phyloP scores from a whole-genome alignment of 2,888 invertebrate species.

The Amiota mariae region DNA sequence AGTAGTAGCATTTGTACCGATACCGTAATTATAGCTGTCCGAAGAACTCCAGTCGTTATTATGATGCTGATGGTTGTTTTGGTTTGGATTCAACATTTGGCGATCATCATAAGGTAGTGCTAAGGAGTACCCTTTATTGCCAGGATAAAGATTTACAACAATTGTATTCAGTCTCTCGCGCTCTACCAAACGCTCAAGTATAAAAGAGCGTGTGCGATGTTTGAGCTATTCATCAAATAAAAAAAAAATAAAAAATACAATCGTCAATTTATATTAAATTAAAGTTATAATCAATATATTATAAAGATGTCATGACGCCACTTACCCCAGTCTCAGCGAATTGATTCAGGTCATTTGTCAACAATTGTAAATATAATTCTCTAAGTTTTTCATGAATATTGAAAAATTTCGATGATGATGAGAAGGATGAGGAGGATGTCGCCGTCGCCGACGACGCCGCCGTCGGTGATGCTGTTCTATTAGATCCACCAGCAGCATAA shows the following conservation, averaged over 20 bases:
- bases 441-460: conserved; percentile 10
- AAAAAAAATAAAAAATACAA: not conserved
- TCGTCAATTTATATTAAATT: too few species aligned
- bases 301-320: too few species aligned
- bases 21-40: conserved; percentile 38
- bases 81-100: conserved; percentile 63
- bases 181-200: conserved; percentile 88
- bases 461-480: conserved; percentile 25
- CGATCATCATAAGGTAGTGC: conserved; percentile 72
- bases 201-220: conserved; percentile 77
- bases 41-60: conserved; percentile 51
- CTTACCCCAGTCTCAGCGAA: conserved; percentile 72
- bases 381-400: conserved; percentile 73
- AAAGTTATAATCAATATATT: too few species aligned
- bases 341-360: conserved; percentile 70
- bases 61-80: too few species aligned
- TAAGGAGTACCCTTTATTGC: conserved; percentile 90
- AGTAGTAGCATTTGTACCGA: conserved; percentile 31
- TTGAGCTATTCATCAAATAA: conserved; percentile 60
- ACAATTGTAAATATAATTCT: conserved; percentile 70
- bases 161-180: conserved; percentile 90
- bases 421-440: conserved; percentile 16
- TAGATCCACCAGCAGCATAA: conserved; percentile 27
- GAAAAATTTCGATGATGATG: conserved; percentile 62
- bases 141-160: conserved; percentile 92